Conservation (phyloP, 2,797 vertebrate genomes). For the Sebastes vulpes region DNA sequence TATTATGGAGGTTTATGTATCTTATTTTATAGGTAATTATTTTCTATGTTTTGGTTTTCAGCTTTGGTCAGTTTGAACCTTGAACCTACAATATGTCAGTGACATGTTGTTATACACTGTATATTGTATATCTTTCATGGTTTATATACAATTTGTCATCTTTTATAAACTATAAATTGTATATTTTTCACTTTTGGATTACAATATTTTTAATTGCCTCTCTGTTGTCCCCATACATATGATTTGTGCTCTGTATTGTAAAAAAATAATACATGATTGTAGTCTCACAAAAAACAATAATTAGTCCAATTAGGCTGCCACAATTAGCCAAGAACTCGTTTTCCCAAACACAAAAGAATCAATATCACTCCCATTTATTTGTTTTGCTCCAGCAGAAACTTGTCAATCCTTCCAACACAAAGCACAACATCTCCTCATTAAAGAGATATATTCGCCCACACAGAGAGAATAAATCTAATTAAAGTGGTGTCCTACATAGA, state of each 20-base stretch:
- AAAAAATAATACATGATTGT: neutral
- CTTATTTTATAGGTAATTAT: neutral
- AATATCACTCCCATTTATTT: no score
- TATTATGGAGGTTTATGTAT: neutral
- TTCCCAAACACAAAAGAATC: neutral
- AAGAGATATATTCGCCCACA: neutral
- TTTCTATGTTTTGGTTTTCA: neutral
- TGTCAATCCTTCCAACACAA: neutral
- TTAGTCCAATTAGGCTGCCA: neutral
- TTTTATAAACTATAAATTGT: neutral
- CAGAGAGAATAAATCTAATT: neutral
- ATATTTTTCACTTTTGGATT: neutral
- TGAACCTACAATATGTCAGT: neutral
- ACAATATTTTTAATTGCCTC: neutral
- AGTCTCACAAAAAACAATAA: neutral
- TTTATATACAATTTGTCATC: neutral
- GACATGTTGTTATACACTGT: neutral
- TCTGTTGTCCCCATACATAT: neutral
- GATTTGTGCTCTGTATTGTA: neutral
- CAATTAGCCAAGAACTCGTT: neutral
- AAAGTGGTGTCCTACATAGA: no score
- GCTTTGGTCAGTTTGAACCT: neutral
- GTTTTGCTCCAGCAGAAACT: neutral
- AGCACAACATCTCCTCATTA: neutral
- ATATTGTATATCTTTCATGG: neutral